Base-by-base conservation (phyloP, 2,113 vertebrate species). In the Ibidorhyncha struthersii region DNA sequence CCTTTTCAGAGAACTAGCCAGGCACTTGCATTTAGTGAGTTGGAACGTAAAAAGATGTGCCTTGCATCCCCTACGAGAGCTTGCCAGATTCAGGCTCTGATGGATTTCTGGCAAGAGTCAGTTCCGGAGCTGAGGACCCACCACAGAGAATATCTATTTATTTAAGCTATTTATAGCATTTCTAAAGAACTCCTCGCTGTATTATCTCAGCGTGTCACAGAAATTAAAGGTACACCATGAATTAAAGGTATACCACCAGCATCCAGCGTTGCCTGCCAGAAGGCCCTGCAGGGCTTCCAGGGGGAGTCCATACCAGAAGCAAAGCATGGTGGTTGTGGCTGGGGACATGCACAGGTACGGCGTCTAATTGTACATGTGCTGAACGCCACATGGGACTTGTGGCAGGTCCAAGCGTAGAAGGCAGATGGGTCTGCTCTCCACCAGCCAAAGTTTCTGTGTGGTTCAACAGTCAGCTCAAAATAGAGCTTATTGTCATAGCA, bases 91-190 rank as follows among this genome's bases (percentile, higher is more conserved):
- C 87, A 94, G 91, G 59, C 95, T 96, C 94, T 95, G 96, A 97
- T 96, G 94, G 91, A 97, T 97, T 96, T 97, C 94, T 97, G 97
- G 96, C 96, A 96, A 97, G 87, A 96, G 74, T 91, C 91, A 91
- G 97, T 97, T 97, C 96, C 81, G 91, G 95, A 97, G 94, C 84
- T 95, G 82, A 96, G 87, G 97, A 97, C 97, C 97, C 94, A 97
- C 97, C 97, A 74, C 97, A 67, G 94, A 95, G 96, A 96, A 97
- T 96, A 95, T 97, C 96, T 97, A 97, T 97, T 97, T 97, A 96
- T 97, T 97, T 97, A 97, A 97, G 84, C 96, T 97, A 96, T 97
- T 96, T 96, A 97, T 96, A 97, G 94, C 78, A 58, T 93, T 96
- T 97, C 94, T 94, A 95, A 97, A 97, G 97, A 97, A 96, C 82